phyloP scores from a whole-genome alignment of 2,888 invertebrate genomes.

The Thyatira batis region DNA sequence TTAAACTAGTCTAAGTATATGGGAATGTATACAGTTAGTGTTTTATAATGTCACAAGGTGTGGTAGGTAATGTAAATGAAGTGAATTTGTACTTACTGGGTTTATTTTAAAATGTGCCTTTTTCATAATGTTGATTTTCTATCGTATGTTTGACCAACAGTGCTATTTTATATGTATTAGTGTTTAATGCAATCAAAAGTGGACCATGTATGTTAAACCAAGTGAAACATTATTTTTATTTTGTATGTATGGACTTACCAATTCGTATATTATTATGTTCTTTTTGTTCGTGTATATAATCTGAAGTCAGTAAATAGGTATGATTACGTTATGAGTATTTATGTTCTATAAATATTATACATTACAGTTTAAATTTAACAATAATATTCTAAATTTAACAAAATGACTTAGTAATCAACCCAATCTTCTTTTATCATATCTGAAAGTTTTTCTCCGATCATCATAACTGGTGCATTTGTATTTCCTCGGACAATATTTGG shows the following conservation, averaged over 20 bases:
- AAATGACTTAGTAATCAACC: conserved; percentile 47
- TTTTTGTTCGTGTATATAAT: background rate
- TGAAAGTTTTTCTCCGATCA: conserved; percentile 87
- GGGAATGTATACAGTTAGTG: too few relatives aligned
- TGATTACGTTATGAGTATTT: background rate
- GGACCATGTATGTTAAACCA: conserved; percentile 1
- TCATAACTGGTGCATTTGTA: conserved; percentile 91
- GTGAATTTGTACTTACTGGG: too few relatives aligned
- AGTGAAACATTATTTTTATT: background rate
- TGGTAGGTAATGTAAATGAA: too few relatives aligned
- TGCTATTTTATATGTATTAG: background rate
- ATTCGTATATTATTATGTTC: background rate
- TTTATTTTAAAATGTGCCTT: too few relatives aligned
- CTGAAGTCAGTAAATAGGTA: conserved; percentile 1
- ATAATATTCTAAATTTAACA: background rate
- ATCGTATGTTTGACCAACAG: background rate
- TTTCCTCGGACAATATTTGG: conserved; percentile 90
- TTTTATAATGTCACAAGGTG: too few relatives aligned
- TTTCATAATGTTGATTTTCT: background rate
- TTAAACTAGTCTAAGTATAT: too few relatives aligned
- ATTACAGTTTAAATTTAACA: background rate
- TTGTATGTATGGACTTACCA: background rate
- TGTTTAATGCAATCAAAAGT: conserved; percentile 12
- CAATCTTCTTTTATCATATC: conserved; percentile 67
- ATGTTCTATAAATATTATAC: background rate